phyloP scores from a whole-genome alignment of 2,888 invertebrate genomes.

The Notodonta dromedarius region DNA sequence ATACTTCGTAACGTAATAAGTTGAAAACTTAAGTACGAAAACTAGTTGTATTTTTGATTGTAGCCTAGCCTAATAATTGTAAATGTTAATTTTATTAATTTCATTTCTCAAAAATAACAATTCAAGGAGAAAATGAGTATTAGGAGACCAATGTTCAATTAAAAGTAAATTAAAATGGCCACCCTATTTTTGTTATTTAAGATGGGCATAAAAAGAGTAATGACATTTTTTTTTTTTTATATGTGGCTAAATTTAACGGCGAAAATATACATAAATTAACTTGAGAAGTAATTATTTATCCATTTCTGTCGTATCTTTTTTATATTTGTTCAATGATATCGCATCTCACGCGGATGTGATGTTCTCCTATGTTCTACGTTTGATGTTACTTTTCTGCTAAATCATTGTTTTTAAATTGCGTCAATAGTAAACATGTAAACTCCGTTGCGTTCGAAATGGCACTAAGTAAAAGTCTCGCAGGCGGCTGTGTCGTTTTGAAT shows the following conservation, averaged over 20 bases:
- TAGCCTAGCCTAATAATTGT: too few relatives aligned
- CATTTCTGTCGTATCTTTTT: background rate
- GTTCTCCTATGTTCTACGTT: slow-evolving; percentile 10
- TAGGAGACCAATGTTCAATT: too few relatives aligned
- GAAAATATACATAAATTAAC: background rate
- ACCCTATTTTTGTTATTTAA: too few relatives aligned
- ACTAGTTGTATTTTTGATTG: too few relatives aligned
- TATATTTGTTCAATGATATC: slow-evolving; percentile 11
- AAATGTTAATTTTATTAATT: too few relatives aligned
- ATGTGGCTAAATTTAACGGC: background rate
- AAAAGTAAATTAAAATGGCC: too few relatives aligned
- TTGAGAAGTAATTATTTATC: background rate
- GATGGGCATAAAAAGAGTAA: background rate
- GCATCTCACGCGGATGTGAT: slow-evolving; percentile 5
- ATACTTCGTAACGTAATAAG: too few relatives aligned
- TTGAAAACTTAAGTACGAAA: too few relatives aligned
- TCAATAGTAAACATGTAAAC: slow-evolving; percentile 69
- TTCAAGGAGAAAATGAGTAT: too few relatives aligned
- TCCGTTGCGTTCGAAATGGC: slow-evolving; percentile 39
- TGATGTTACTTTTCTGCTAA: slow-evolving; percentile 44
- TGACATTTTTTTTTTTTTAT: background rate
- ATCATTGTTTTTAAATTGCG: slow-evolving; percentile 64
- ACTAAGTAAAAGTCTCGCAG: slow-evolving; percentile 16
- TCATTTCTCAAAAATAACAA: too few relatives aligned
- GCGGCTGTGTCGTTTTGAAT: slow-evolving; percentile 1